These are phyloP conservation scores for Steinernema khuongi DNA, from an alignment of 1,140 invertebrate genomes.

Conservation along the genomic window DNA sequence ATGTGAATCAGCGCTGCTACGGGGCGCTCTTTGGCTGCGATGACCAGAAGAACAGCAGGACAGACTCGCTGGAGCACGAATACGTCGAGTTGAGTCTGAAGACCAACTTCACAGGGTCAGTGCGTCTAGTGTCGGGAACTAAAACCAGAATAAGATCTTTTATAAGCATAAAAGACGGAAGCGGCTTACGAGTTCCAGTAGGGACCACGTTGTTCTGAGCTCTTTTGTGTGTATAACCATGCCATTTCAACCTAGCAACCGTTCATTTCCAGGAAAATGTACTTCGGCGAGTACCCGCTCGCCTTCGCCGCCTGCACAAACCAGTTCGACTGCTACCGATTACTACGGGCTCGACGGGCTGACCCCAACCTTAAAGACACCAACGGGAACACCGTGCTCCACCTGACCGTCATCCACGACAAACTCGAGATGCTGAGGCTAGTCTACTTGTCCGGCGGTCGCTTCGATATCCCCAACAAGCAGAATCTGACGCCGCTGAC, in stretches of 20 bases:
- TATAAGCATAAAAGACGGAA: not conserved
- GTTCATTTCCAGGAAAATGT: constrained; percentile 72
- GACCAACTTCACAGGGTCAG: constrained; percentile 86
- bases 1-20: constrained; percentile 80
- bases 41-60: constrained; percentile 71
- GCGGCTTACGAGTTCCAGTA: too few relatives aligned
- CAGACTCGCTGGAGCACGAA: constrained; percentile 82
- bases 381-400: constrained; percentile 92
- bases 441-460: constrained; percentile 82
- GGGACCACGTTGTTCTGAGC: too few relatives aligned
- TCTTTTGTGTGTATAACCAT: too few relatives aligned
- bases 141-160: not conserved
- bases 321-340: constrained; percentile 90
- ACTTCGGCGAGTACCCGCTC: constrained; percentile 97
- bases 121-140: not conserved
- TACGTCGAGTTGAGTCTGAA: constrained; percentile 76
- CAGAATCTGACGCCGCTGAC: constrained; percentile 85
- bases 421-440: constrained; percentile 90
- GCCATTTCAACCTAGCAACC: not conserved
- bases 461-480: constrained; percentile 76
- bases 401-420: constrained; percentile 92
- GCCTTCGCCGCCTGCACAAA: constrained; percentile 90
- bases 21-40: constrained; percentile 62
- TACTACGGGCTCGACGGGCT: constrained; percentile 84
- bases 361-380: constrained; percentile 89